Base-by-base conservation (phyloP, 2,888 invertebrate species). In the Nomada ruficornis region DNA sequence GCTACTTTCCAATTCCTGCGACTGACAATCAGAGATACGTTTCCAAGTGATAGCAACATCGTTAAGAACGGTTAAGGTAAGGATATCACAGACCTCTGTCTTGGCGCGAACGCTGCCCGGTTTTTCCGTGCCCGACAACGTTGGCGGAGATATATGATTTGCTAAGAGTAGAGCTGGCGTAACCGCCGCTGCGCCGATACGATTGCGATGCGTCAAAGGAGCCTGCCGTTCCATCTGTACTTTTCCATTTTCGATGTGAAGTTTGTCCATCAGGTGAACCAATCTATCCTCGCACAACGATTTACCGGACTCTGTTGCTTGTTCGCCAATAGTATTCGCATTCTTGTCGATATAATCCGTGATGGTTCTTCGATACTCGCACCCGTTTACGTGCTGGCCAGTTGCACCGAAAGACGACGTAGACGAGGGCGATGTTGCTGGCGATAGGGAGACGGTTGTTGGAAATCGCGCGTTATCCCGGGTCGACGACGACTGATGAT, bases 321-420 rank as follows among this genome's bases (percentile, higher is more conserved):
- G 87, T 81, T 90, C 87, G 11, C 82, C 87, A 67, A 92, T 89
- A 72, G 91, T 94, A 82, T 94, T 94, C 0, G 94, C 94, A 83
- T 94, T 95, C 80, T 92, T 94, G 84, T 95, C 95, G 0, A 94
- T 93, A 86, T 94, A 94, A 82, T 94, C 94, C 59, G 92, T 91
- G 1, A 93, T 94, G 76, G 91, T 93, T 77, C 92, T 90, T 67
- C 92, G 92, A 87, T 93, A 94, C 84, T 94, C 94, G 11, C 91
- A 91, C 60, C 84, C 90, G n/a, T 90, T 91, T 9, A 93, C 93
- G 23, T 93, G 93, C 23, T 92, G 91, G n/a, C 92, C 94, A 15
- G 93, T 93, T 1, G 94, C 91, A 73, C 94, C 94, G 59, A 92
- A 93, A 2, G 90, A 87, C 13, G 91, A 90, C 18, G 92, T 91